phyloP scores from a whole-genome alignment of 1,140 invertebrate species.

The Leptinotarsa texana region DNA sequence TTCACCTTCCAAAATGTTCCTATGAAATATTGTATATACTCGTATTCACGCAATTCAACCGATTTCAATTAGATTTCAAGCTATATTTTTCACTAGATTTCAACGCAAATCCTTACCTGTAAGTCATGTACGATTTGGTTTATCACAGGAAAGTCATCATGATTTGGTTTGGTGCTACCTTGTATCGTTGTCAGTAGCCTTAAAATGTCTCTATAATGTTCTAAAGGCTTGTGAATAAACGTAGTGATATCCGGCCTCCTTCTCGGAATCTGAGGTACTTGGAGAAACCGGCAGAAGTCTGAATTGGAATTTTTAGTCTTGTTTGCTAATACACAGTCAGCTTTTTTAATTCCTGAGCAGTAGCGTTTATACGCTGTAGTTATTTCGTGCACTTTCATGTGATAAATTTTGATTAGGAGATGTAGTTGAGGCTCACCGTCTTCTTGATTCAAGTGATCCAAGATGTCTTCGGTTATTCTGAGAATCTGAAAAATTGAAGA shows the following conservation, averaged over 20 bases:
- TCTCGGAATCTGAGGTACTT: conserved; percentile 75
- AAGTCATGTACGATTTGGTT: conserved; percentile 58
- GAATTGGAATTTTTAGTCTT: conserved; percentile 58
- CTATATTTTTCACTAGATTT: no score
- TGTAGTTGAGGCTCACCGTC: conserved; percentile 71
- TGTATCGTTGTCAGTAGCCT: conserved; percentile 60
- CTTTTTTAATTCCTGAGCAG: conserved; percentile 78
- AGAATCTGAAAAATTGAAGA: conserved; percentile 59
- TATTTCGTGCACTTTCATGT: conserved; percentile 71
- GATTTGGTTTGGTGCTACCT: conserved; percentile 54
- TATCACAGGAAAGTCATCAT: conserved; percentile 57
- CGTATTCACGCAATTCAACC: no score
- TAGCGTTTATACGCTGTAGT: conserved; percentile 77
- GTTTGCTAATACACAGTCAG: conserved; percentile 76
- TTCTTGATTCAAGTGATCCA: conserved; percentile 73
- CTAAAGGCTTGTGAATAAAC: conserved; percentile 77
- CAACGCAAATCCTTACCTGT: conserved; percentile 50
- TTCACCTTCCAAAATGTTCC: no score
- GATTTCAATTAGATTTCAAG: no score
- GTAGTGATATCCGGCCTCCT: conserved; percentile 80
- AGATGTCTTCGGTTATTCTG: conserved; percentile 76
- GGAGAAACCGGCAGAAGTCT: conserved; percentile 64
- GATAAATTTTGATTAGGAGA: conserved; percentile 69
- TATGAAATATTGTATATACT: no score
- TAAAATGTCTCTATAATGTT: conserved; percentile 70